Evolutionary conservation across 2,113 vertebrate species (phyloP).

Genomic region (Notothenia rossii): DNA sequence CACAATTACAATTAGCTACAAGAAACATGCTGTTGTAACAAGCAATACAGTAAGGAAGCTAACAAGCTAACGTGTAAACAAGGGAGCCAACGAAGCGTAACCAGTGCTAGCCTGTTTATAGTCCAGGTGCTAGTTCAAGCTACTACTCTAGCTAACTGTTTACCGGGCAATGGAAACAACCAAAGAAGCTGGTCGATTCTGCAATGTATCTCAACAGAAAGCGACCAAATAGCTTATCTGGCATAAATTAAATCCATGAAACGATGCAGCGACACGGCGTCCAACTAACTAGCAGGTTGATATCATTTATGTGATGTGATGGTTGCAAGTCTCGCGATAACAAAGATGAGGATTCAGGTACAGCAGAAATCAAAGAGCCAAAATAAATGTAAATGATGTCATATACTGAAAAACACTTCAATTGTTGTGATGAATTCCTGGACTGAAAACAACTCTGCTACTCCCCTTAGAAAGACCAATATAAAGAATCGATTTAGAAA

Average conservation of each 20-base stretch:
- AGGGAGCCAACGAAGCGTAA: constrained; percentile 2
- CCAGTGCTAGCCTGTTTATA: neutral
- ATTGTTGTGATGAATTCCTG: too few relatives aligned
- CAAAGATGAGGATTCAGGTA: fast-evolving
- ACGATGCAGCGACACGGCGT: neutral
- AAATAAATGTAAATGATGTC: neutral
- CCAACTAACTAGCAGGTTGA: constrained; percentile 36
- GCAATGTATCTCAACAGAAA: fast-evolving
- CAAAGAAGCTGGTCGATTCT: neutral
- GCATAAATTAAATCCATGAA: neutral
- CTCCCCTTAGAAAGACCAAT: too few relatives aligned
- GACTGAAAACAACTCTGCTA: too few relatives aligned
- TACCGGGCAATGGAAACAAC: neutral
- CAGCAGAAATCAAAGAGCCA: neutral
- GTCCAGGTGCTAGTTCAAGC: neutral
- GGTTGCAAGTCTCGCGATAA: constrained; percentile 65
- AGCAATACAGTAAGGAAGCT: neutral
- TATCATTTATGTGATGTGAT: constrained; percentile 9
- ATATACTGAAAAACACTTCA: too few relatives aligned
- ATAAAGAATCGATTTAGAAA: too few relatives aligned
- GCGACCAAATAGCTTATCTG: neutral
- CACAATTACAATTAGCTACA: neutral
- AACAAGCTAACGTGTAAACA: constrained; percentile 52
- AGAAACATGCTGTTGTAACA: neutral
- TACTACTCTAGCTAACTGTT: neutral